A percentile compares a stretch with the other conserved stretches of the same genome.
Conservation (phyloP, 2,888 invertebrate genomes). For the Tanaodytes sp. region DNA sequence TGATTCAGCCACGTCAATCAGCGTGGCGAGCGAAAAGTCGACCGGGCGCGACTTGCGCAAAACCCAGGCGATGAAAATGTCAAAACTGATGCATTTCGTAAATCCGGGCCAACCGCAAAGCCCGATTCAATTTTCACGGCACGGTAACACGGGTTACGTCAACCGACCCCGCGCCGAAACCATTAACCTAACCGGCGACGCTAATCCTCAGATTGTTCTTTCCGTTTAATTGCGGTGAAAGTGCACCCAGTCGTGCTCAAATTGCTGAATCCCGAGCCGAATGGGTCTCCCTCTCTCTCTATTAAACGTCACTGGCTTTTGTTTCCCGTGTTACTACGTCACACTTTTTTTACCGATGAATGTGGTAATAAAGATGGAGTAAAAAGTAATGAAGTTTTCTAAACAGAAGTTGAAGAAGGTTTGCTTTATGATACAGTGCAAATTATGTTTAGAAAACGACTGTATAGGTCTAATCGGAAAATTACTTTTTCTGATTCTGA, state of each 20-base stretch:
- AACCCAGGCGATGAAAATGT: slow-evolving; percentile 40
- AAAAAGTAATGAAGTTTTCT: no score
- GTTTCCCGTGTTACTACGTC: slow-evolving; percentile 10
- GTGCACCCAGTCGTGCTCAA: slow-evolving; percentile 55
- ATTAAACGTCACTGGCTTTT: slow-evolving; percentile 25
- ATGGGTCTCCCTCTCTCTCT: slow-evolving; percentile 9
- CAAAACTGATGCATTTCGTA: slow-evolving; percentile 43
- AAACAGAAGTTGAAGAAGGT: no score
- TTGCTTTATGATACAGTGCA: no score
- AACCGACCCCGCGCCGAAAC: slow-evolving; percentile 57
- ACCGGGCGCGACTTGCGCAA: slow-evolving; percentile 21
- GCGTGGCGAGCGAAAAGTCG: background rate
- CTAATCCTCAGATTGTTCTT: slow-evolving; percentile 60
- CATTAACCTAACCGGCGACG: slow-evolving; percentile 59
- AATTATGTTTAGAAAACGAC: no score
- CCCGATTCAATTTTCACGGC: slow-evolving; percentile 48
- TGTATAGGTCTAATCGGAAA: no score
- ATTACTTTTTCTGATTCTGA: no score
- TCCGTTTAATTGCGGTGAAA: slow-evolving; percentile 66
- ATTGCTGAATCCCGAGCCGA: slow-evolving; percentile 8
- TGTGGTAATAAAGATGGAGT: background rate
- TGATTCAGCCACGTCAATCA: slow-evolving; percentile 27
- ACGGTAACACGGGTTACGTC: slow-evolving; percentile 47
- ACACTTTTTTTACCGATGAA: background rate
- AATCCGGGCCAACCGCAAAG: slow-evolving; percentile 31